Evolutionary conservation across 2,888 invertebrate species (phyloP).

Genomic region (Tridacna crocea): DNA sequence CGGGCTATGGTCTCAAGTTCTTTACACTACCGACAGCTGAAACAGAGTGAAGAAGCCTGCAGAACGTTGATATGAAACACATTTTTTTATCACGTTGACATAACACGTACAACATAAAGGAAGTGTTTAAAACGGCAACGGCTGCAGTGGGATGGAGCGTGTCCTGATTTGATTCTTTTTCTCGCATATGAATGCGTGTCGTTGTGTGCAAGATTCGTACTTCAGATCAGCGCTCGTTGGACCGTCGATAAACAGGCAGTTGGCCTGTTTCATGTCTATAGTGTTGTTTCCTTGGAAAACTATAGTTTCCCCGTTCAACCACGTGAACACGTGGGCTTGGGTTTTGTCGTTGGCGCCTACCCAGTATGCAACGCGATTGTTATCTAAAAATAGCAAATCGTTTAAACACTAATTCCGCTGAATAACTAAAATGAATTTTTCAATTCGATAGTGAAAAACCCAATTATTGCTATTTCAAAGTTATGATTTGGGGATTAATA

Average conservation of each 20-base stretch:
- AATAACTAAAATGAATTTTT: too few species aligned
- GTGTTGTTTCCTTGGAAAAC: constrained; percentile 18
- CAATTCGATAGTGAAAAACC: too few species aligned
- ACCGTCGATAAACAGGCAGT: constrained; percentile 16
- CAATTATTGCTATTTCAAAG: too few species aligned
- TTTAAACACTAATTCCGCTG: too few species aligned
- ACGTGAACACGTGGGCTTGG: constrained; percentile 14
- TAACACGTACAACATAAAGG: background rate
- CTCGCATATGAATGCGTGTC: constrained; percentile 16
- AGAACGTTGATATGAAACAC: too few species aligned
- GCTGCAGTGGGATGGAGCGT: background rate
- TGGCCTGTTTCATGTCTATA: constrained; percentile 9
- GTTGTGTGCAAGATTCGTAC: constrained; percentile 10
- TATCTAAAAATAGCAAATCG: background rate
- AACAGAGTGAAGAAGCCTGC: background rate
- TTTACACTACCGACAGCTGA: too few species aligned
- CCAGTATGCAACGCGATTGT: constrained; percentile 7
- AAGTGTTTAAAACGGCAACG: background rate
- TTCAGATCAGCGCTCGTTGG: constrained; percentile 14
- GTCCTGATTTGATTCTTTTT: constrained; percentile 19
- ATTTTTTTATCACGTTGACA: background rate
- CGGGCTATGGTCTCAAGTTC: too few species aligned
- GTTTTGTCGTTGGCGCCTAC: constrained; percentile 19
- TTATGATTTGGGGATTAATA: too few species aligned
- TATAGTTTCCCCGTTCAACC: constrained; percentile 15